phyloP scores from a whole-genome alignment of 2,888 invertebrate genomes.

The Aphodius sticticus region DNA sequence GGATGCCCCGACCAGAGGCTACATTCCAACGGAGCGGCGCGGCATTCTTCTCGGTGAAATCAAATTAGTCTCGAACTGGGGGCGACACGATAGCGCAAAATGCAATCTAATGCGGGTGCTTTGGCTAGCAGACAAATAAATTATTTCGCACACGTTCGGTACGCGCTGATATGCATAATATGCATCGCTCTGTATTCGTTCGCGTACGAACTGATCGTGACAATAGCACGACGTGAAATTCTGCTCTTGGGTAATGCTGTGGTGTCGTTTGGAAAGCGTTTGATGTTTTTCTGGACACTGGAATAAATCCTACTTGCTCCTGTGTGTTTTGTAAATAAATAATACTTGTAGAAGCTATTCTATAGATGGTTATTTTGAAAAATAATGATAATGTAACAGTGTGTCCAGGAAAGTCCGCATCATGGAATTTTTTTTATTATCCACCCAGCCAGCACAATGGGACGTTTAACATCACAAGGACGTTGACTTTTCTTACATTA shows the following conservation, averaged over 20 bases:
- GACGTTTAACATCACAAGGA: too few species aligned
- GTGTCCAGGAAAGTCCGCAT: too few species aligned
- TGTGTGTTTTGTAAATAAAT: too few species aligned
- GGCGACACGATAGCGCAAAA: conserved; percentile 21
- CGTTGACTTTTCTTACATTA: too few species aligned
- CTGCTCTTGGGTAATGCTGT: not conserved
- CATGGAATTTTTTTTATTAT: too few species aligned
- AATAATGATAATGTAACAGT: too few species aligned
- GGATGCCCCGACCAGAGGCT: conserved; percentile 59
- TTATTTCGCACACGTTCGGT: not conserved
- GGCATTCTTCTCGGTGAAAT: conserved; percentile 60
- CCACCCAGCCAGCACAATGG: too few species aligned
- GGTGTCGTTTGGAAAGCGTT: not conserved
- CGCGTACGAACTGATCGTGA: conserved; percentile 16
- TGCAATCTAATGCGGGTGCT: conserved; percentile 30
- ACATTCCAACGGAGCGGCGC: conserved; percentile 55
- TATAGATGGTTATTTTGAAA: too few species aligned
- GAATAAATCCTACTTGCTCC: too few species aligned
- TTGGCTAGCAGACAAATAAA: conserved; percentile 25
- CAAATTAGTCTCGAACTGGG: conserved; percentile 47
- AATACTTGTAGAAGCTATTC: too few species aligned
- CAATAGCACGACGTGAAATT: not conserved
- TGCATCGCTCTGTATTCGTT: not conserved
- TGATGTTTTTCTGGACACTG: not conserved
- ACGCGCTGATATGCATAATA: not conserved